A percentile compares a stretch with the other conserved stretches of the same genome.
Evolutionary conservation across 2,888 invertebrate genomes (phyloP).

Genomic region (Dusona sp.): DNA sequence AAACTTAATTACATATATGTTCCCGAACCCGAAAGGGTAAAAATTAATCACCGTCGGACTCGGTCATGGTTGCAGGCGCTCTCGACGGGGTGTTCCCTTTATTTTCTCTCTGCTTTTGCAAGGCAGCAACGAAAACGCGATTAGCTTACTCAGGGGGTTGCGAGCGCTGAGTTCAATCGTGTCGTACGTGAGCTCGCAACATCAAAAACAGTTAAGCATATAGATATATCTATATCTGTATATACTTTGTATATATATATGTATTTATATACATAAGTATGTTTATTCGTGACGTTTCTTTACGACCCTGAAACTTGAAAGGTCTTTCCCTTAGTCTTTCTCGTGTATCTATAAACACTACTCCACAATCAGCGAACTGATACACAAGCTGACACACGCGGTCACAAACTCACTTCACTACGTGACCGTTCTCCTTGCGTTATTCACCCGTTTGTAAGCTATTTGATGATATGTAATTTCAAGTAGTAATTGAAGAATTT

Average conservation of each 20-base stretch:
- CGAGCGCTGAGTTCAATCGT: slow-evolving; percentile 53
- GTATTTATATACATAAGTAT: not conserved
- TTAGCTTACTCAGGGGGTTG: slow-evolving; percentile 30
- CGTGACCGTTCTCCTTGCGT: not conserved
- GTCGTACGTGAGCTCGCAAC: slow-evolving; percentile 45
- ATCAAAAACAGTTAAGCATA: slow-evolving; percentile 24
- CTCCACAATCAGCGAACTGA: slow-evolving; percentile 47
- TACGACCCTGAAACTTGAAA: slow-evolving; percentile 48
- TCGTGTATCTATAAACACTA: slow-evolving; percentile 33
- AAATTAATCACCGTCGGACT: slow-evolving; percentile 61
- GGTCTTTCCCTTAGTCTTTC: not conserved
- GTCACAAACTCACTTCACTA: slow-evolving; percentile 49
- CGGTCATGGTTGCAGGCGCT: slow-evolving; percentile 57
- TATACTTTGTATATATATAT: slow-evolving; percentile 10
- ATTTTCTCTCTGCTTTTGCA: slow-evolving; percentile 7
- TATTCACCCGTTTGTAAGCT: slow-evolving; percentile 31
- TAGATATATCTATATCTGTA: slow-evolving; percentile 16
- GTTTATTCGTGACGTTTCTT: slow-evolving; percentile 37
- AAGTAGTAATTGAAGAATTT: slow-evolving; percentile 51
- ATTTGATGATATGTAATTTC: slow-evolving; percentile 68
- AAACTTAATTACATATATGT: slow-evolving; percentile 6
- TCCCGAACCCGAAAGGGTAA: slow-evolving; percentile 21
- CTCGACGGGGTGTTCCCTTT: slow-evolving; percentile 33
- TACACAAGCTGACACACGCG: slow-evolving; percentile 58
- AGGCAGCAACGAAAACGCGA: slow-evolving; percentile 16